Conservation (phyloP, 2,888 invertebrate species). For the Drosophila fungiperda region DNA sequence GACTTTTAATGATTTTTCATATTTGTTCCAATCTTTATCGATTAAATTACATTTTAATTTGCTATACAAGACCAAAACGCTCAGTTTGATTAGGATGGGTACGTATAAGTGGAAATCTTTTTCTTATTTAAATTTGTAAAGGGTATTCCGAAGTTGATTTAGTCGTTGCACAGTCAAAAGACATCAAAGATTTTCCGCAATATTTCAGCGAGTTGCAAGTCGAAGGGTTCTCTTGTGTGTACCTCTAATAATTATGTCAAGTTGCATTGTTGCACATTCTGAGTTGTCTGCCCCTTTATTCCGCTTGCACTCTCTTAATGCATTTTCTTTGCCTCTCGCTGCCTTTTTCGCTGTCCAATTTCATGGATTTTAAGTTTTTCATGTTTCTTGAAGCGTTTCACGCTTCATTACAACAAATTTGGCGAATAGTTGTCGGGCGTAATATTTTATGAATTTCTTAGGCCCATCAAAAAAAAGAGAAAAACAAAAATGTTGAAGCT, state of each 20-base stretch:
- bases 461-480: conserved; percentile 24
- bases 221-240: conserved; percentile 19
- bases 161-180: conserved; percentile 5
- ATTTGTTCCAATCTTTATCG: background rate
- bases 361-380: conserved; percentile 65
- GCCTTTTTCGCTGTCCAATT: conserved; percentile 52
- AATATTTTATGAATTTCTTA: conserved; percentile 64
- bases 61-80: background rate
- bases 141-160: conserved; percentile 33
- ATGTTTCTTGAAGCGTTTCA: conserved; percentile 64
- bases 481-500: conserved; percentile 20
- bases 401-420: conserved; percentile 75
- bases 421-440: conserved; percentile 43
- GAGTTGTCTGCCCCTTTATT: conserved; percentile 6
- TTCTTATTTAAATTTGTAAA: background rate
- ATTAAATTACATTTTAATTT: background rate
- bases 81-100: background rate
- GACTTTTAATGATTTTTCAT: too few relatives aligned
- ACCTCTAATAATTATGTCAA: conserved; percentile 75
- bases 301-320: background rate
- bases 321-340: background rate
- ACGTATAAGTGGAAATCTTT: background rate
- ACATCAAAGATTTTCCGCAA: conserved; percentile 11
- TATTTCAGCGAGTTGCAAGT: conserved; percentile 11
- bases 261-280: conserved; percentile 55